Conservation (phyloP, 2,797 vertebrate species). For the Notamacropus eugenii region DNA sequence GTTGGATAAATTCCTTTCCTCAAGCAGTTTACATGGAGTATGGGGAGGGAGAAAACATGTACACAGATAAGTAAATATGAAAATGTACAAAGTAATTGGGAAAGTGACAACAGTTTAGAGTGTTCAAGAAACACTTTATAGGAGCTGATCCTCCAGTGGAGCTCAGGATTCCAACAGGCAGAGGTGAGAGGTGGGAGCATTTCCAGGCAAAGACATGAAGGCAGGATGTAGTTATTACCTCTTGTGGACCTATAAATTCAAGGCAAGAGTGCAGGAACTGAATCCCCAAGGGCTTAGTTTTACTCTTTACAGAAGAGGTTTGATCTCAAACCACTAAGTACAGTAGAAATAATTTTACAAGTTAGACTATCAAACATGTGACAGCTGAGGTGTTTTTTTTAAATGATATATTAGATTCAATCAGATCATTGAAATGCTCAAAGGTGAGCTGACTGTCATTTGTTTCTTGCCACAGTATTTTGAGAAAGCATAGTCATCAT, state of each 20-base stretch:
- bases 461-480: slow-evolving; percentile 75
- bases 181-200: slow-evolving; percentile 16
- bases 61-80: not conserved
- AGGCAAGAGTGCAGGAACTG: slow-evolving; percentile 58
- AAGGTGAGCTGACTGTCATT: slow-evolving; percentile 65
- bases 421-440: slow-evolving; percentile 73
- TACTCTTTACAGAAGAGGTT: slow-evolving; percentile 67
- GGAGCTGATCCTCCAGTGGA: not conserved
- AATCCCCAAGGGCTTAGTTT: slow-evolving; percentile 57
- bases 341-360: slow-evolving; percentile 74
- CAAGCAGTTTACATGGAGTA: not conserved
- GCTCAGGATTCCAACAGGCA: not conserved
- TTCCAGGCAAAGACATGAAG: not conserved
- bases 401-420: slow-evolving; percentile 74
- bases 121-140: not conserved
- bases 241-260: slow-evolving; percentile 56
- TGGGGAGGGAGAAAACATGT: not conserved
- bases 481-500: slow-evolving; percentile 69
- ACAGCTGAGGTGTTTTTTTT: slow-evolving; percentile 69
- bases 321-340: slow-evolving; percentile 72
- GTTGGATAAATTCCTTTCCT: not conserved
- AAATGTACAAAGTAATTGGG: not conserved
- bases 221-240: slow-evolving; percentile 25
- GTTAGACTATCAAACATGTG: slow-evolving; percentile 77
- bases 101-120: not conserved